Evolutionary conservation across 2,888 invertebrate species (phyloP).

Genomic region (Meteorus cinctellus): DNA sequence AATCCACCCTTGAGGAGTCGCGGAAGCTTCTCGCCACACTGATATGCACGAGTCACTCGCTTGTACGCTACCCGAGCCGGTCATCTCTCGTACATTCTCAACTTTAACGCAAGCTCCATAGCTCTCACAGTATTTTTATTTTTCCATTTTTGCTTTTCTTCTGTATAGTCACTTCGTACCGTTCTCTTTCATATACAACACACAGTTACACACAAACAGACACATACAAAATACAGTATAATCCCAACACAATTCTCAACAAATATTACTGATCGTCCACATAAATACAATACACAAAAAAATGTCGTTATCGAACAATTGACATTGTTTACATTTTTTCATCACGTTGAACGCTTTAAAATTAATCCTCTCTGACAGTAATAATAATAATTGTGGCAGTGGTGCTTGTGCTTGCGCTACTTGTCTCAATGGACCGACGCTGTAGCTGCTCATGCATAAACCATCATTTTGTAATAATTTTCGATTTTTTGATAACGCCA

Average conservation of each 20-base stretch:
- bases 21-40: slow-evolving; percentile 38
- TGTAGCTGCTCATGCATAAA: slow-evolving; percentile 28
- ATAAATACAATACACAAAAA: not conserved
- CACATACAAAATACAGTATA: not conserved
- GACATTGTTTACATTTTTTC: slow-evolving; percentile 50
- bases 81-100: slow-evolving; percentile 24
- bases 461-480: slow-evolving; percentile 40
- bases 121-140: not conserved
- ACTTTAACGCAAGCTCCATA: not conserved
- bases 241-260: not conserved
- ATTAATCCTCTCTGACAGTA: slow-evolving; percentile 30
- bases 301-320: not conserved
- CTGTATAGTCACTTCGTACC: not conserved
- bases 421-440: slow-evolving; percentile 38
- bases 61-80: slow-evolving; percentile 25
- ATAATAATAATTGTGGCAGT: slow-evolving; percentile 39
- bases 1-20: slow-evolving; percentile 39
- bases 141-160: not conserved
- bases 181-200: not conserved
- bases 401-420: slow-evolving; percentile 34
- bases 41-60: slow-evolving; percentile 39
- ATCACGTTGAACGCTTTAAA: slow-evolving; percentile 43
- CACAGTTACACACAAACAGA: too few species aligned
- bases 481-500: slow-evolving; percentile 31
- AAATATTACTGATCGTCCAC: slow-evolving; percentile 32